Evolutionary conservation across 2,113 vertebrate genomes (phyloP).

Genomic region (Phylloscopus trochiloides): DNA sequence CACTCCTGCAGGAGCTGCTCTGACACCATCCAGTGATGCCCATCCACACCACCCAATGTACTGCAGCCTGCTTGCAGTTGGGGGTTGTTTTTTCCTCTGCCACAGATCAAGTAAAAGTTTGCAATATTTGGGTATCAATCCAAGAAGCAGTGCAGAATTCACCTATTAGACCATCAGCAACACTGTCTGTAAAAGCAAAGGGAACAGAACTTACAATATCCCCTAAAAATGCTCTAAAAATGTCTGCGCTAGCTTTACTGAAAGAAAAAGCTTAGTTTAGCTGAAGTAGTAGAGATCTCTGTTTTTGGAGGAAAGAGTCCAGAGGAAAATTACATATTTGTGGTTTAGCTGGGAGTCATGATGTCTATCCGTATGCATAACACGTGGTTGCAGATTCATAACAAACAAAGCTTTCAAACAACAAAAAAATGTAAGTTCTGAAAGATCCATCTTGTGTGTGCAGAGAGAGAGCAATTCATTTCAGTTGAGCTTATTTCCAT

Average conservation of each 20-base stretch:
- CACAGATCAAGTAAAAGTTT: background rate
- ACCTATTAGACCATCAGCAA: background rate
- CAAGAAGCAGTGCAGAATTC: background rate
- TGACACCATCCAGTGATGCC: background rate
- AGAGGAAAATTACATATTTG: conserved; percentile 59
- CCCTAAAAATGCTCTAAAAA: conserved; percentile 21
- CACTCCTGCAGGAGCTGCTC: background rate
- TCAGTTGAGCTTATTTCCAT: background rate
- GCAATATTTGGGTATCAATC: background rate
- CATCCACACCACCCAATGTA: background rate
- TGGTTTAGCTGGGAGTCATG: conserved; percentile 48
- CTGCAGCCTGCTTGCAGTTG: background rate
- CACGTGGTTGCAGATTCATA: conserved; percentile 2
- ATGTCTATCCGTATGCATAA: conserved; percentile 48
- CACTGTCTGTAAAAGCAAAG: background rate
- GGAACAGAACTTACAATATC: background rate
- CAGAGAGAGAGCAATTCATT: background rate
- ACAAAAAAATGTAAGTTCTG: background rate
- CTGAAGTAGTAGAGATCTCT: conserved; percentile 13
- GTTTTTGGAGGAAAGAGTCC: conserved; percentile 54
- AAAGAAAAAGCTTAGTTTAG: conserved; percentile 37
- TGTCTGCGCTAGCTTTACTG: background rate
- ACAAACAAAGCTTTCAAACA: conserved; percentile 43
- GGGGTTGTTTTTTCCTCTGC: background rate
- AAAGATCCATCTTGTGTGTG: background rate